Conservation (phyloP, 2,113 vertebrate genomes). For the Hiodon alosoides region DNA sequence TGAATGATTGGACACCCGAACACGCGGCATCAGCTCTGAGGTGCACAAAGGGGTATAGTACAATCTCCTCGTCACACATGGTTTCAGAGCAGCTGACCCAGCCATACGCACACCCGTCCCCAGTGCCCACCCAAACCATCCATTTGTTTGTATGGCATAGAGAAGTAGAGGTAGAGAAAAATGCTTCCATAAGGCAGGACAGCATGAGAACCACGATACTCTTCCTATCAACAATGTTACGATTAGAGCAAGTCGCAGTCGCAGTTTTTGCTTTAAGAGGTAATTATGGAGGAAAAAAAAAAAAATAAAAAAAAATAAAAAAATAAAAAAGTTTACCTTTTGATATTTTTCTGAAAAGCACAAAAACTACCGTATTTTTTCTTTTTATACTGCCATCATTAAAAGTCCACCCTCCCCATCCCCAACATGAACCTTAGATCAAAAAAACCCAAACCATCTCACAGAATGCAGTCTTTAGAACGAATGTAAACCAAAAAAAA, state of each 20-base stretch:
- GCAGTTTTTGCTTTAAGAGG: not conserved
- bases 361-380: slow-evolving; percentile 6
- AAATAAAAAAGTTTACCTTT: not conserved
- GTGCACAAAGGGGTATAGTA: slow-evolving; percentile 37
- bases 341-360: not conserved
- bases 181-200: slow-evolving; percentile 43
- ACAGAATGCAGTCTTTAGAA: not conserved
- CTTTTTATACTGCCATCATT: not conserved
- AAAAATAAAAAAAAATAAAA: no score
- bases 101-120: not conserved
- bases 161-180: slow-evolving; percentile 38
- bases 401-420: not conserved
- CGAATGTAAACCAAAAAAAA: not conserved
- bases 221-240: slow-evolving; percentile 3
- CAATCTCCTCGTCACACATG: slow-evolving; percentile 51
- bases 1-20: slow-evolving; percentile 41
- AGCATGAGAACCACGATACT: not conserved
- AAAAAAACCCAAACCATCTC: slow-evolving; percentile 1
- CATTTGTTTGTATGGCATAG: slow-evolving; percentile 44
- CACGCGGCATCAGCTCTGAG: slow-evolving; percentile 33
- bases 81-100: slow-evolving; percentile 24
- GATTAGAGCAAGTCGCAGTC: slow-evolving; percentile 17
- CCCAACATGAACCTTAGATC: no score
- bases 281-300: slow-evolving; percentile 6
- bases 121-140: slow-evolving; percentile 12